Percentiles rank a stretch among this genome's conserved stretches.
phyloP scores from a whole-genome alignment of 2,797 vertebrate species.

The Poeciliopsis infans region DNA sequence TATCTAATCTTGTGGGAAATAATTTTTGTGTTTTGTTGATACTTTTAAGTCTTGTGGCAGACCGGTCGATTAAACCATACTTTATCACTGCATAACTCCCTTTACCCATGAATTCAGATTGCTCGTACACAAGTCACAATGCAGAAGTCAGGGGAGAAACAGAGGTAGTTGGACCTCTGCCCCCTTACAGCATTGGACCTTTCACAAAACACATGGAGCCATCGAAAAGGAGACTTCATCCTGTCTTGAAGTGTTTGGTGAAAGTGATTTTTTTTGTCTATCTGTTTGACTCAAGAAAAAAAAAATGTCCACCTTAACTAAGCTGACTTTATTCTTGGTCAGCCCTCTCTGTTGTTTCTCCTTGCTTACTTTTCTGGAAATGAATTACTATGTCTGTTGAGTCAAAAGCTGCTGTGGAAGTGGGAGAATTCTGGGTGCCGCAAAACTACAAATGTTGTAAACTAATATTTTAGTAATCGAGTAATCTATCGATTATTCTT shows the following conservation, averaged over 20 bases:
- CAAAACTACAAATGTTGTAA: conserved; percentile 49
- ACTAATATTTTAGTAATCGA: no score
- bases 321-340: conserved; percentile 26
- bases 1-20: background rate
- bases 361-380: conserved; percentile 55
- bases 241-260: background rate
- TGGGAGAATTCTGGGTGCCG: conserved; percentile 28
- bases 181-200: background rate
- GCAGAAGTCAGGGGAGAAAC: background rate
- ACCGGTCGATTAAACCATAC: background rate
- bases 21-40: background rate
- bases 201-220: background rate
- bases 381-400: conserved; percentile 43
- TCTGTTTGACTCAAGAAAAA: conserved; percentile 2
- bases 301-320: conserved; percentile 30
- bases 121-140: background rate
- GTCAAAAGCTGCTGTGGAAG: conserved; percentile 37
- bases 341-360: conserved; percentile 47
- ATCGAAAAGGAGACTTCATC: background rate
- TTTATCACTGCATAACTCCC: background rate
- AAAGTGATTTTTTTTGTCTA: conserved; percentile 12
- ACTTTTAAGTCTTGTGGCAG: background rate
- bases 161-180: background rate
- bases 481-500: no score
- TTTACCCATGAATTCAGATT: background rate